phyloP scores from a whole-genome alignment of 2,888 invertebrate species.

The Osedax fenrisi region DNA sequence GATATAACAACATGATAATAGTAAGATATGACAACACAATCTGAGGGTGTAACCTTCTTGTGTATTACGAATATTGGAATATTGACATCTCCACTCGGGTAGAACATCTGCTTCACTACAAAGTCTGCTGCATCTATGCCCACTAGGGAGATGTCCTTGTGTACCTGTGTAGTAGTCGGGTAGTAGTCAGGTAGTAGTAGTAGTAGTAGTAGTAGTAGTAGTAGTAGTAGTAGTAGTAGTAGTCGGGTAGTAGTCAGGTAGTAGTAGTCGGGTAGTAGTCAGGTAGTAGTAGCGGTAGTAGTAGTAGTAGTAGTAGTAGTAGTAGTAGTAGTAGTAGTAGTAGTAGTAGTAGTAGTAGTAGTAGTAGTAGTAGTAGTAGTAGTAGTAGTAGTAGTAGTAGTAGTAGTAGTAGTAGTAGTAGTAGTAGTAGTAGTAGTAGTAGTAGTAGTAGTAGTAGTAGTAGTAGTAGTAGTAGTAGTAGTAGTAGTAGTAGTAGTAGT shows the following conservation, averaged over 20 bases:
- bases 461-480: slow-evolving; percentile 3
- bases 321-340: slow-evolving; percentile 11
- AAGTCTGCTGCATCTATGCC: slow-evolving; percentile 68
- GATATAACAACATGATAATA: no score
- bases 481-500: not conserved
- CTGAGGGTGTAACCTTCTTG: slow-evolving; percentile 49
- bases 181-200: no score
- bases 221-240: not conserved
- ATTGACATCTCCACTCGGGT: slow-evolving; percentile 77
- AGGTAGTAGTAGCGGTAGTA: not conserved
- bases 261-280: no score
- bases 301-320: slow-evolving; percentile 3
- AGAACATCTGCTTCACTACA: slow-evolving; percentile 78
- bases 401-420: not conserved
- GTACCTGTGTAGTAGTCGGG: slow-evolving; percentile 57
- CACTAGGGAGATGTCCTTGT: slow-evolving; percentile 71
- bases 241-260: no score
- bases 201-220: slow-evolving; percentile 3
- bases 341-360: slow-evolving; percentile 13
- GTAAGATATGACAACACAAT: no score
- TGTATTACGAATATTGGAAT: slow-evolving; percentile 82
- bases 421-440: slow-evolving; percentile 13
- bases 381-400: slow-evolving; percentile 9
- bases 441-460: not conserved
- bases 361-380: slow-evolving; percentile 11